These are phyloP conservation scores for Monarcha castaneiventris DNA, from an alignment of 2,113 vertebrate species.

Conservation along the genomic window DNA sequence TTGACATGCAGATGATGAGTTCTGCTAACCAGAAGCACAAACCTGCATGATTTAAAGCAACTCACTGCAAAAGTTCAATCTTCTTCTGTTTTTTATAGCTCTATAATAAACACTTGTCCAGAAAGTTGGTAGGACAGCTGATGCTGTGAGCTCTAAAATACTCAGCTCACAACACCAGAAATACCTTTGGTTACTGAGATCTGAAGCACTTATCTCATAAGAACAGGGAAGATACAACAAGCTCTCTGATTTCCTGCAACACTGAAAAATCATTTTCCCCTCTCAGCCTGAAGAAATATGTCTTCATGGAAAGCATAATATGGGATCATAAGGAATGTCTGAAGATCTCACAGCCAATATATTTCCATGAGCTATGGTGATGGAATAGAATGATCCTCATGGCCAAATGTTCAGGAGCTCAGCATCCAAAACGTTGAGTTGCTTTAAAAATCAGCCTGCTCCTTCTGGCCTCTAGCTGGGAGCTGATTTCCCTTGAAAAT, in stretches of 20 bases:
- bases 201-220: not conserved
- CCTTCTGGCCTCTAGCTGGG: conserved; percentile 20
- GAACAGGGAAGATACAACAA: not conserved
- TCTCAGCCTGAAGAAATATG: not conserved
- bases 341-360: not conserved
- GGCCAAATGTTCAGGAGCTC: not conserved
- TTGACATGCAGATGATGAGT: not conserved
- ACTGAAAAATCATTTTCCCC: not conserved
- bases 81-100: not conserved
- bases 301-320: not conserved
- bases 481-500: conserved; percentile 46
- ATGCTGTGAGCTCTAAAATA: not conserved
- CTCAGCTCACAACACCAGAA: not conserved
- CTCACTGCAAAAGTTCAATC: not conserved
- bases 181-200: not conserved
- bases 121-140: not conserved
- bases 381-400: not conserved
- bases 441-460: conserved; percentile 18
- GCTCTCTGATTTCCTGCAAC: not conserved
- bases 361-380: not conserved
- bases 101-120: not conserved
- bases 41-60: not conserved
- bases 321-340: not conserved
- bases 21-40: not conserved
- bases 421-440: not conserved